Evolutionary conservation across 2,797 vertebrate species (phyloP).

Genomic region (Rousettus madagascariensis): DNA sequence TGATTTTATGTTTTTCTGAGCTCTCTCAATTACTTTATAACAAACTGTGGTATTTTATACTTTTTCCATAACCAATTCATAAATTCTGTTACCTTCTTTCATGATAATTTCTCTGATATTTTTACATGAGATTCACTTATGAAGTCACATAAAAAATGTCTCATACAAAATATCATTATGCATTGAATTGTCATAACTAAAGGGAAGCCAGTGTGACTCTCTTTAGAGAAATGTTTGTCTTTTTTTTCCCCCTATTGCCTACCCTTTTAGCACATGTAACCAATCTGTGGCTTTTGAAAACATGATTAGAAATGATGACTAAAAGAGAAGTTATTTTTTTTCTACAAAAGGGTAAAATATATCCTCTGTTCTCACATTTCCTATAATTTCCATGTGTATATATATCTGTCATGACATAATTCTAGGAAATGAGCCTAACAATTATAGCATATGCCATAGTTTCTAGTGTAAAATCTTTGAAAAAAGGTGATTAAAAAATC

Average conservation of each 20-base stretch:
- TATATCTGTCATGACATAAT: neutral
- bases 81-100: conserved; percentile 64
- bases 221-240: neutral
- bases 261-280: neutral
- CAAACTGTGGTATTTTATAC: conserved; percentile 69
- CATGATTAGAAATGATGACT: neutral
- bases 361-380: neutral
- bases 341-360: neutral
- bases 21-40: conserved; percentile 63
- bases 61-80: conserved; percentile 70
- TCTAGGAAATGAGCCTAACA: neutral
- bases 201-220: neutral
- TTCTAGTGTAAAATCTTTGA: neutral
- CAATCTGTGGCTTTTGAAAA: neutral
- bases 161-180: conserved; percentile 49
- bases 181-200: neutral
- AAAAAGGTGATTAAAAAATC: neutral
- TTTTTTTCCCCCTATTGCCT: neutral
- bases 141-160: conserved; percentile 56
- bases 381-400: neutral
- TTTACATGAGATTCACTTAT: neutral
- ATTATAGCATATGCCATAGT: neutral
- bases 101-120: conserved; percentile 41
- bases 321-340: neutral
- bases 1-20: conserved; percentile 61